Evolutionary conservation across 2,797 vertebrate genomes (phyloP).

Genomic region (Syngnathus acus): DNA sequence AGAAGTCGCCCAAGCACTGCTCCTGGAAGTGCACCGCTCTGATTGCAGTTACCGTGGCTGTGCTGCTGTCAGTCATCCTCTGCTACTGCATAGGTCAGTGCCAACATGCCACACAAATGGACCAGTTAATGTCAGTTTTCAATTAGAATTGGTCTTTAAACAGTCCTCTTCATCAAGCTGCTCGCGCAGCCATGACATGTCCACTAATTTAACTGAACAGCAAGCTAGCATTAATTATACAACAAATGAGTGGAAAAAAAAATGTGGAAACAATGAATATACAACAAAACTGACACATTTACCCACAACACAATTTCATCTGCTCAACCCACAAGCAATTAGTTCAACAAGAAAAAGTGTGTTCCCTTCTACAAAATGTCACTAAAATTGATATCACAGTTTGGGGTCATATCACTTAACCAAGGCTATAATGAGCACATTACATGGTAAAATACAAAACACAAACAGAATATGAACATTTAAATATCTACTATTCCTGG

Average conservation of each 20-base stretch:
- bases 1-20: constrained; percentile 96
- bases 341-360: not conserved
- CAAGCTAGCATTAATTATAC: too few relatives aligned
- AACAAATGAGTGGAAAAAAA: too few relatives aligned
- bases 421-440: not conserved
- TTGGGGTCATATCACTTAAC: not conserved
- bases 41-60: constrained; percentile 88
- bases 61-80: constrained; percentile 89
- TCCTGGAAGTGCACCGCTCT: constrained; percentile 98
- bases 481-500: not conserved
- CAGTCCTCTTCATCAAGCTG: too few relatives aligned
- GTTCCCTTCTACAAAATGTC: not conserved
- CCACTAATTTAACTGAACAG: too few relatives aligned
- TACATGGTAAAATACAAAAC: not conserved
- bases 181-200: too few relatives aligned
- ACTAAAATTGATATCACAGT: not conserved
- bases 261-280: too few relatives aligned
- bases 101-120: not conserved
- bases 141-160: not conserved
- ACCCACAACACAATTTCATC: too few relatives aligned
- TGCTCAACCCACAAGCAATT: not conserved
- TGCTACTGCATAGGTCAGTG: constrained; percentile 95
- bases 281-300: too few relatives aligned
- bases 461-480: not conserved
- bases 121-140: not conserved